Percentiles rank a stretch among this genome's conserved stretches.
phyloP scores from a whole-genome alignment of 2,797 vertebrate species.

The Hippocampus kuda region DNA sequence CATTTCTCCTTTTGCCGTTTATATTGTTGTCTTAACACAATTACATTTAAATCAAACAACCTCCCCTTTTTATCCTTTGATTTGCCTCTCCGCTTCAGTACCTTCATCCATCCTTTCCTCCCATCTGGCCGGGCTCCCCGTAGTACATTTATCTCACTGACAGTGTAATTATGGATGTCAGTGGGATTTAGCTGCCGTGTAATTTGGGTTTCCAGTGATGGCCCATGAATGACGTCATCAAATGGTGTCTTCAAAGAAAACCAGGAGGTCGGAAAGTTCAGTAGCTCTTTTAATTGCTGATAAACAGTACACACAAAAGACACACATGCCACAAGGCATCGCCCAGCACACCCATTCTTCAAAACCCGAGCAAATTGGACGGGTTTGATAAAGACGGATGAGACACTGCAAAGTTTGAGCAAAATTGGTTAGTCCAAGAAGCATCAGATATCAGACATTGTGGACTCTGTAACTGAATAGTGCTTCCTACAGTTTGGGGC shows the following conservation, averaged over 20 bases:
- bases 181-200: conserved; percentile 58
- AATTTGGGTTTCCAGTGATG: conserved; percentile 64
- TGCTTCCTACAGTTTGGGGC: not conserved
- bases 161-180: conserved; percentile 67
- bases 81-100: conserved; percentile 14
- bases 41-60: not conserved
- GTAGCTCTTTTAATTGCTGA: conserved; percentile 41
- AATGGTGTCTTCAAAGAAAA: conserved; percentile 52
- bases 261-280: conserved; percentile 64
- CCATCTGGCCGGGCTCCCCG: conserved; percentile 41
- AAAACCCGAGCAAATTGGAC: not conserved
- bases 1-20: conserved; percentile 4
- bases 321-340: conserved; percentile 16
- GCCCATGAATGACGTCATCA: conserved; percentile 47
- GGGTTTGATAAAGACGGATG: not conserved
- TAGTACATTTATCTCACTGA: conserved; percentile 44
- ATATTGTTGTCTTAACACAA: not conserved
- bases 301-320: conserved; percentile 22
- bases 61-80: not conserved
- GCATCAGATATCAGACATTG: not conserved
- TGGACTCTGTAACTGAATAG: not conserved
- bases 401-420: not conserved
- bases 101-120: conserved; percentile 39
- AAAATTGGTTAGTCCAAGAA: not conserved
- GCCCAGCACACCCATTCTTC: not conserved